Evolutionary conservation across 2,797 vertebrate species (phyloP).

Genomic region (Microctenopoma stevenorrisi): DNA sequence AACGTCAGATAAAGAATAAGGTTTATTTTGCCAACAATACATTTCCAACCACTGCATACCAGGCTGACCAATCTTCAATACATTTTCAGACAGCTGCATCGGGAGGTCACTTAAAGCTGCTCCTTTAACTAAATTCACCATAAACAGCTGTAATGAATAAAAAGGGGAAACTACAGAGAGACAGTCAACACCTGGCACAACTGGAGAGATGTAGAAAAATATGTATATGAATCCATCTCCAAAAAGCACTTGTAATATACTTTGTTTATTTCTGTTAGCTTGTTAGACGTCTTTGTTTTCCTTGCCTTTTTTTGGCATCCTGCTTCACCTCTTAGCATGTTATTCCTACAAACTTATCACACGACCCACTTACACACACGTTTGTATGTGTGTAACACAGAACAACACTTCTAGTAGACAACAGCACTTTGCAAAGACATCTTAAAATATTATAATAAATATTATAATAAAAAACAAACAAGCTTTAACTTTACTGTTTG

Average conservation of each 20-base stretch:
- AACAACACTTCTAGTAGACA: background rate
- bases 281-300: background rate
- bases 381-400: background rate
- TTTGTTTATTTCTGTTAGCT: background rate
- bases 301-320: background rate
- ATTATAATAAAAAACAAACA: too few species aligned
- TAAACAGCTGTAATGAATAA: background rate
- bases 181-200: background rate
- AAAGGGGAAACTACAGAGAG: background rate
- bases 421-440: too few species aligned
- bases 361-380: background rate
- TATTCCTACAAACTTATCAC: background rate
- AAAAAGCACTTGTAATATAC: background rate
- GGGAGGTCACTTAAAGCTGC: background rate
- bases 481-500: constrained; percentile 5
- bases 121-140: background rate
- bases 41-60: background rate
- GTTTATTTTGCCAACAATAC: background rate
- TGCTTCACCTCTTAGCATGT: background rate
- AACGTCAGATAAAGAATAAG: background rate
- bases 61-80: background rate
- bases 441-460: background rate
- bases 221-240: background rate
- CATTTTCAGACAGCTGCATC: background rate
- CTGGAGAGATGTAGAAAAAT: background rate